Conservation (phyloP, 1,140 invertebrate genomes). For the Trachymyrmex cornetzi region DNA sequence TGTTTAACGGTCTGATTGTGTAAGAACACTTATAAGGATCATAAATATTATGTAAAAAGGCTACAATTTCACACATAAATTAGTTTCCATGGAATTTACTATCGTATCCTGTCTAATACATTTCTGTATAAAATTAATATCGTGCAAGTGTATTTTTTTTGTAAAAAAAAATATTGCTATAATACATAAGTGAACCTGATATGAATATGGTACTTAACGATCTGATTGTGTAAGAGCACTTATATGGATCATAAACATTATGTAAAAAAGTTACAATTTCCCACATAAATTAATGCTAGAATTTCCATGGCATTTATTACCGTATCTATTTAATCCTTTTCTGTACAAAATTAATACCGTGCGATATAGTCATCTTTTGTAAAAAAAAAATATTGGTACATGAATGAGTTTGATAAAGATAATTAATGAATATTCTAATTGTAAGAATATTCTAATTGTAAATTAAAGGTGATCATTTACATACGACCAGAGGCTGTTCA, state of each 20-base stretch:
- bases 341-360: neutral
- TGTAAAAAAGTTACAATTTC: constrained; percentile 6
- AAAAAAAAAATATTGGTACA: neutral
- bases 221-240: constrained; percentile 18
- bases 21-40: constrained; percentile 7
- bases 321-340: neutral
- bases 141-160: too few relatives aligned
- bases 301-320: neutral
- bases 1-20: constrained; percentile 12
- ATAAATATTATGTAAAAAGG: constrained; percentile 13
- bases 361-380: neutral
- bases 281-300: constrained; percentile 5
- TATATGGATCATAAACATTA: constrained; percentile 16
- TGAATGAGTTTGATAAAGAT: constrained; percentile 3
- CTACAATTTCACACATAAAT: constrained; percentile 24
- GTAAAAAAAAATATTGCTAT: too few relatives aligned
- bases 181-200: neutral
- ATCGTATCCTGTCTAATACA: too few relatives aligned
- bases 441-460: too few relatives aligned
- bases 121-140: too few relatives aligned
- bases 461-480: constrained; percentile 26
- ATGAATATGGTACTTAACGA: neutral
- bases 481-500: constrained; percentile 22
- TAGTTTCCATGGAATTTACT: neutral
- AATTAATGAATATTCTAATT: constrained; percentile 41